A percentile compares a stretch with the other conserved stretches of the same genome.
Evolutionary conservation across 37 sponge, comb jelly and placozoan species (phyloP).

Genomic region (Diacarnus erythraeanus): DNA sequence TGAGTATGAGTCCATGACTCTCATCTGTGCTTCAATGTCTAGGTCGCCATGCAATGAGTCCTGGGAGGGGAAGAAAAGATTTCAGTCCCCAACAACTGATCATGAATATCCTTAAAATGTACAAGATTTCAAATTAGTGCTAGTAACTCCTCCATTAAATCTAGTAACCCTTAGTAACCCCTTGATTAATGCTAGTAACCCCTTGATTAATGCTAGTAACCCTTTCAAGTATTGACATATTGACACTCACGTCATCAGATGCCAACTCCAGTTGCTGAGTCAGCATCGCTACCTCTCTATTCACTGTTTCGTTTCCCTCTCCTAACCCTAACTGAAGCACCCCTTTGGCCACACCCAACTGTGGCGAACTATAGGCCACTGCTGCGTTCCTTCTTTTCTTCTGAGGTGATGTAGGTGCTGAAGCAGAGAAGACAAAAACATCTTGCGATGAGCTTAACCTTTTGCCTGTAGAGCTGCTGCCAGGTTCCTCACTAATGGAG

Average conservation of each 20-base stretch:
- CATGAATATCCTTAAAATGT: too few relatives aligned
- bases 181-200: too few relatives aligned
- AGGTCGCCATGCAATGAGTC: slow-evolving; percentile 46
- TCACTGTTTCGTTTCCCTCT: slow-evolving; percentile 1
- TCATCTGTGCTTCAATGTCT: slow-evolving; percentile 46
- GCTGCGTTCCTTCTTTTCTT: background rate
- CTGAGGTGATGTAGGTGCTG: background rate
- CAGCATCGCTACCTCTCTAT: slow-evolving; percentile 13
- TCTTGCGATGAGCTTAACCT: background rate
- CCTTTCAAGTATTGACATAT: background rate
- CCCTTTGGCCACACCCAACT: background rate
- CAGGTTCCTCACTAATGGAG: too few relatives aligned
- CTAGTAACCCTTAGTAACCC: too few relatives aligned
- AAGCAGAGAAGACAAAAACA: slow-evolving; percentile 29
- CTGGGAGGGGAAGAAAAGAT: too few relatives aligned
- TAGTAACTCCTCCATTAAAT: too few relatives aligned
- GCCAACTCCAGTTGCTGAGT: slow-evolving; percentile 37
- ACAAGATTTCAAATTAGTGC: too few relatives aligned
- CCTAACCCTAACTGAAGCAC: slow-evolving; percentile 8
- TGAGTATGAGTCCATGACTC: slow-evolving; percentile 13
- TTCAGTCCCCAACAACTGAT: too few relatives aligned
- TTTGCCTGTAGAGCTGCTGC: background rate
- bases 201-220: too few relatives aligned
- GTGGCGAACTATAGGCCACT: background rate
- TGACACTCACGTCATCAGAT: slow-evolving; percentile 25